Evolutionary conservation across 2,888 invertebrate species (phyloP), one percentile per base, ranked within the genome.

Genomic region (Therioaphis trifolii): DNA sequence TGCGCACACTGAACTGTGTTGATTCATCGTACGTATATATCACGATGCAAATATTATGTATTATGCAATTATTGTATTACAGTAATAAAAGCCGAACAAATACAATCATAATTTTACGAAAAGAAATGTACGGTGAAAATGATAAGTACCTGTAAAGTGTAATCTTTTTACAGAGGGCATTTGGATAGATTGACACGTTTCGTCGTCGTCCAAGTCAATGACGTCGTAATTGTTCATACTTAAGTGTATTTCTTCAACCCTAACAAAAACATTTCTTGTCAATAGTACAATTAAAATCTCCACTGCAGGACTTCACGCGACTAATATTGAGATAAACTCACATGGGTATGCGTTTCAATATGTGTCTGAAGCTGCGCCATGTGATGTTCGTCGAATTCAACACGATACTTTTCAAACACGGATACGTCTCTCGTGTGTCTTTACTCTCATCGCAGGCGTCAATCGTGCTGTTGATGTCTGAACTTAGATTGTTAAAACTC

Each of bases 171-270:
- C 89, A 49, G 93, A 91, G 21, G 90, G 89, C 87, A 96, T 95
- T 9, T 91, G 90, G 61, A 88, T 88, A 82, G 88, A 87, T 55
- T 88, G 88, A 72, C 88, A 87, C 85, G 87, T 87, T 52, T 86
- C 79, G 58, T 88, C 87, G 29, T 89, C 89, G 85, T 92, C 92
- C 68, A 96, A 90, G 84, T 94, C 92, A 58, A 96, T 94, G 86
- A 92, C 92, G 40, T 92, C 92, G 89, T 95, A 96, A 88, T 95
- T 94, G 89, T 98, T 98, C 85, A 97, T 91, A 88, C 97, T 97
- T 87, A 98, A 90, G 89, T 98, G 97, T 86, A 98, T 90, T 89
- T 98, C 98, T 90, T 96, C 94, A 66, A 98, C 90, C 88, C 91
- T 91, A 21, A n/a, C 14, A 40, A 0, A 18, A 27, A 61, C 18